Percentiles rank a stretch among this genome's conserved stretches.
Conservation (phyloP, 2,888 invertebrate genomes). For the Homarus gammarus region DNA sequence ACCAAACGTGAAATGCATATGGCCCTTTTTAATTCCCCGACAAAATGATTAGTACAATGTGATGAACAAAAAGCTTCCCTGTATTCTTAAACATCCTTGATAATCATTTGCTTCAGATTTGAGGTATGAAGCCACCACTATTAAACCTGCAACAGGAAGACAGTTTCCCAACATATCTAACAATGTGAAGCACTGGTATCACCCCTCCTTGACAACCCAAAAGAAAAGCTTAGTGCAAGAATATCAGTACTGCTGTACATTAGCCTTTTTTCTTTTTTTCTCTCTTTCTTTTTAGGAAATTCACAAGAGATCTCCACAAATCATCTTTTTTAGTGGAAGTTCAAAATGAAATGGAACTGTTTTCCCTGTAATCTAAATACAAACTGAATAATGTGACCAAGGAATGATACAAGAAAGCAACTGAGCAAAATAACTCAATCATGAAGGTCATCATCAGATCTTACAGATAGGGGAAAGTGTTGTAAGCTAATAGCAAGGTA, state of each 20-base stretch:
- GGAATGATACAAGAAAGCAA: neutral
- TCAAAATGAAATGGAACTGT: neutral
- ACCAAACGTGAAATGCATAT: too few species aligned
- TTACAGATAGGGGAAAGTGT: too few species aligned
- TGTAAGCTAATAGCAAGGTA: too few species aligned
- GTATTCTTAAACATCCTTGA: constrained; percentile 8
- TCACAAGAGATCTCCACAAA: neutral
- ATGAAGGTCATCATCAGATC: too few species aligned
- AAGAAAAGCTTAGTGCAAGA: neutral
- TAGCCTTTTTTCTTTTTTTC: too few species aligned
- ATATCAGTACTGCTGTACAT: neutral
- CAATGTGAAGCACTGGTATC: neutral
- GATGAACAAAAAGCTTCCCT: too few species aligned
- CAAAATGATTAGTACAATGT: too few species aligned
- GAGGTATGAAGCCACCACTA: constrained; percentile 5
- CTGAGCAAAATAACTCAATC: neutral
- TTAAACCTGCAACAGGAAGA: constrained; percentile 46
- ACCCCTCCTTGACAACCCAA: neutral
- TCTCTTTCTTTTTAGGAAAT: too few species aligned
- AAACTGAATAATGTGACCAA: neutral
- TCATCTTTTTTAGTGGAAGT: neutral
- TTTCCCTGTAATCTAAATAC: neutral
- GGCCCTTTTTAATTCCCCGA: too few species aligned
- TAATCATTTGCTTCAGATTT: neutral
- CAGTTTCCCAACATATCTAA: constrained; percentile 12